A percentile compares a stretch with the other conserved stretches of the same genome.
Conservation (phyloP, 2,113 vertebrate species). For the Arvicanthis niloticus region DNA sequence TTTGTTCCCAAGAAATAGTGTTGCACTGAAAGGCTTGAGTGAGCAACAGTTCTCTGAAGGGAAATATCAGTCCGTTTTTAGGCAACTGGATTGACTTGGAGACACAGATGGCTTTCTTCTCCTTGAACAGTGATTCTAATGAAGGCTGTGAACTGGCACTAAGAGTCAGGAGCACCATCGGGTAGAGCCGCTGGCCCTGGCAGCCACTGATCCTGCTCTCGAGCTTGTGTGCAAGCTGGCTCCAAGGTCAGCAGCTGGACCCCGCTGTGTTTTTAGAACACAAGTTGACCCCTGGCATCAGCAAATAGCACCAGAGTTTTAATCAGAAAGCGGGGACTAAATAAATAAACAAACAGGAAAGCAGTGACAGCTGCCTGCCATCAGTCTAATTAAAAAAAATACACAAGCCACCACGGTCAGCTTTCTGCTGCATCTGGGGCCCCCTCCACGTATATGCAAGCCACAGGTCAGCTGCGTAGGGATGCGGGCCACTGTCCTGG, state of each 20-base stretch:
- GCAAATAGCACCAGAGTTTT: constrained; percentile 74
- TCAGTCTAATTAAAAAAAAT: constrained; percentile 84
- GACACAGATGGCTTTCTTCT: background rate
- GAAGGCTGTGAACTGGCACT: background rate
- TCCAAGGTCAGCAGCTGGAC: constrained; percentile 79
- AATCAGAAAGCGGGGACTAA: constrained; percentile 75
- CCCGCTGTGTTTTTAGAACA: constrained; percentile 68
- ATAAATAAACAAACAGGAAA: constrained; percentile 68
- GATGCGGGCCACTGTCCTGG: constrained; percentile 60
- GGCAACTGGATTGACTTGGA: background rate
- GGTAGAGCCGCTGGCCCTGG: background rate
- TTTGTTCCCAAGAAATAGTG: background rate
- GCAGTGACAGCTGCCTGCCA: constrained; percentile 80
- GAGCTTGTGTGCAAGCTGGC: background rate
- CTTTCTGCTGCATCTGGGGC: constrained; percentile 65
- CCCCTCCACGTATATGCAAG: background rate
- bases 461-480: constrained; percentile 51
- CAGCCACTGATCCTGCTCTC: accelerated
- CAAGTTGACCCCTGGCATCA: constrained; percentile 72
- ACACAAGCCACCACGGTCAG: constrained; percentile 63
- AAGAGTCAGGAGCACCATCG: background rate
- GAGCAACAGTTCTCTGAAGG: background rate
- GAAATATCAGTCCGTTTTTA: background rate
- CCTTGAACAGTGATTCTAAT: background rate
- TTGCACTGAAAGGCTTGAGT: background rate